These are phyloP conservation scores for Spheniscus mendiculus DNA, from an alignment of 2,113 vertebrate genomes.

Conservation along the genomic window DNA sequence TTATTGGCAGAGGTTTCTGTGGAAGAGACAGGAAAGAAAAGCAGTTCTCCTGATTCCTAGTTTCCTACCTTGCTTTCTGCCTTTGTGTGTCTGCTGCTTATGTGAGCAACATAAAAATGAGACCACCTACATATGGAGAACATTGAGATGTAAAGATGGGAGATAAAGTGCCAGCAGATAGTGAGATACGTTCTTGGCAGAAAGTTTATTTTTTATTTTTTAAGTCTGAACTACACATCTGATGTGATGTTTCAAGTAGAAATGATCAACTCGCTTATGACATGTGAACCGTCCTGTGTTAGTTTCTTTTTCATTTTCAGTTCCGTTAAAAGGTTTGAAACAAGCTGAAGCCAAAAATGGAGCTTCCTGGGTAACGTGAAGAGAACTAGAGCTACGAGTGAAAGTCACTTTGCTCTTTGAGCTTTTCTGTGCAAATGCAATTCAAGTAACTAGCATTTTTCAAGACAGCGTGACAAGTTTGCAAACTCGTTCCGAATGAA, in stretches of 20 bases:
- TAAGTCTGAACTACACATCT: not conserved
- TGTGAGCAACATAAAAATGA: not conserved
- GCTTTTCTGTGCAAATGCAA: not conserved
- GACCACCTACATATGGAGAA: not conserved
- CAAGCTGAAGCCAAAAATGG: not conserved
- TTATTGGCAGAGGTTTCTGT: not conserved
- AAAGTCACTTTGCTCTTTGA: not conserved
- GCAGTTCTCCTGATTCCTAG: not conserved
- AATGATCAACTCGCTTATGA: not conserved
- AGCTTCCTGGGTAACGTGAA: not conserved
- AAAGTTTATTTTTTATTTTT: not conserved
- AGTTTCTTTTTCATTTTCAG: not conserved
- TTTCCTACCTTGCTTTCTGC: not conserved
- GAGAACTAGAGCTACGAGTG: not conserved
- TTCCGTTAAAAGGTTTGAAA: not conserved
- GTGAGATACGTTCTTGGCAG: not conserved
- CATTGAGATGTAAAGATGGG: not conserved
- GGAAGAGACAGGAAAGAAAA: not conserved
- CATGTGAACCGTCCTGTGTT: not conserved
- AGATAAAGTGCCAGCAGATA: not conserved
- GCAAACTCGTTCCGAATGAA: not conserved
- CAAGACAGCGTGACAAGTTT: not conserved
- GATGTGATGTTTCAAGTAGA: not conserved
- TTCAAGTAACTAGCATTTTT: not conserved
- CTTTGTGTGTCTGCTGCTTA: not conserved